Evolutionary conservation across 2,888 invertebrate genomes (phyloP), one percentile per base, ranked within the genome.

Genomic region (Trachelus tabidus): DNA sequence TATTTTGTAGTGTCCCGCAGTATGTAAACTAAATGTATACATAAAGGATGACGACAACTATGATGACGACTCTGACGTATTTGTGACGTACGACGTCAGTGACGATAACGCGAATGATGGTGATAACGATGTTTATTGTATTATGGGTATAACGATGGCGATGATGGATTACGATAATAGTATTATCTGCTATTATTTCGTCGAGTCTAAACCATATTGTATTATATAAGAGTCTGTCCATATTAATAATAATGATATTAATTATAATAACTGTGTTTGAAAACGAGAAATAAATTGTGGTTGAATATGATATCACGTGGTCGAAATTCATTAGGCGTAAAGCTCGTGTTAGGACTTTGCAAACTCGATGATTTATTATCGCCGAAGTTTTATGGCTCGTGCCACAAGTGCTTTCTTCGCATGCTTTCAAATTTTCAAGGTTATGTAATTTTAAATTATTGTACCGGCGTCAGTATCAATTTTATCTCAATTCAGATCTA

Each of bases 241-340:
- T 91, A 91, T 89, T 91, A 91, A 91, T 90, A 90, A 88, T 88
- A 88, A 91, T 87, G 88, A 88, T 90, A 91, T 90, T 91, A 91
- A 91, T 91, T 91, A 91, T 91, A 91, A 91, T 91, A 91, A 91
- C 90, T 92, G 92, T 92, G 91, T 92, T 92, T 92, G 91, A 91
- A 91, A 91, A 91, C 91, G 90, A 91, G 90, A 91, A 92, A 91
- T 91, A 92, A 91, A 91, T 91, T 92, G 91, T 92, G 92, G 92
- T 92, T 92, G 92, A 92, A 91, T 92, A 92, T 91, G 91, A 91
- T 83, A 84, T 81, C 78, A 81, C 81, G 77, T 84, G 80, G 82
- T 84, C 71, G 71, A 31, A 71, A 71, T 71, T 33, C 71, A 34
- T 71, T 71, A 71, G 34, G 33, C 31, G 71, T 34, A 71, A 71